Conservation (phyloP, 2,888 invertebrate species). For the Agrotis exclamationis region DNA sequence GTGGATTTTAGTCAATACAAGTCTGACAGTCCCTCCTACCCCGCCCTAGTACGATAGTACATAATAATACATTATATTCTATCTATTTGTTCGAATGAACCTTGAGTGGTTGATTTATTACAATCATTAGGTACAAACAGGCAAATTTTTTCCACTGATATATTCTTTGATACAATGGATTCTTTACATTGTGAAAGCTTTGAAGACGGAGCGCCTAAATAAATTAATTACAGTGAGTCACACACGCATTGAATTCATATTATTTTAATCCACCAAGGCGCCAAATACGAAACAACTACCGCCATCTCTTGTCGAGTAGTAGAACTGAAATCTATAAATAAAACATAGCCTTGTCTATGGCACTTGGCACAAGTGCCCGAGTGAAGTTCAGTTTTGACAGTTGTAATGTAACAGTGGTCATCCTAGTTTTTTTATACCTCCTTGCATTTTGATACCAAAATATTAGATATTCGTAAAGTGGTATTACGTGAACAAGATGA, state of each 20-base stretch:
- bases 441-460: conserved; percentile 91
- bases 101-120: too few relatives aligned
- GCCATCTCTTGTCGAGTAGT: conserved; percentile 82
- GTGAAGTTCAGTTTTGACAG: conserved; percentile 91
- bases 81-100: too few relatives aligned
- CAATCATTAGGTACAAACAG: too few relatives aligned
- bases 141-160: too few relatives aligned
- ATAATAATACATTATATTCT: too few relatives aligned
- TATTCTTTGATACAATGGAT: too few relatives aligned
- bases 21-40: too few relatives aligned
- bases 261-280: too few relatives aligned
- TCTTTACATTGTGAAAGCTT: too few relatives aligned
- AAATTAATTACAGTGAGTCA: background rate
- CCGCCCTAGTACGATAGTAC: too few relatives aligned
- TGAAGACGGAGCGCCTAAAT: too few relatives aligned
- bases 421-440: conserved; percentile 89
- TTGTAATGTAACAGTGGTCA: conserved; percentile 89
- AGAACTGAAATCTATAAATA: conserved; percentile 80
- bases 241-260: background rate
- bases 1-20: too few relatives aligned
- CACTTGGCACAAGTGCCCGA: conserved; percentile 86
- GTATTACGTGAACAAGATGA: conserved; percentile 91
- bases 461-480: conserved; percentile 90
- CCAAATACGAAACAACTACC: conserved; percentile 31
- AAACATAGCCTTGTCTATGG: conserved; percentile 87